These are phyloP conservation scores for Sphecodes monilicornis DNA, from an alignment of 2,888 invertebrate species.

Conservation along the genomic window DNA sequence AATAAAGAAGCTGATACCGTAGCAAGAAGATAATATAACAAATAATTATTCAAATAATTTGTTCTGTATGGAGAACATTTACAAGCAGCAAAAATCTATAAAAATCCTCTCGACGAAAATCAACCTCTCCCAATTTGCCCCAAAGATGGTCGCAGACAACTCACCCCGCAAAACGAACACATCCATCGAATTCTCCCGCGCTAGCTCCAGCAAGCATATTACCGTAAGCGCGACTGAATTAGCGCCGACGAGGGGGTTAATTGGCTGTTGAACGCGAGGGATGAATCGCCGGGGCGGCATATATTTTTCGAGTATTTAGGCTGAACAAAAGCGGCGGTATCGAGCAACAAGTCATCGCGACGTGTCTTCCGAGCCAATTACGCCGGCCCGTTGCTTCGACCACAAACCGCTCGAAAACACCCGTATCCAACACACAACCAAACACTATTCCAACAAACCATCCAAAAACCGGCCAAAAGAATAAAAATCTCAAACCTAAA, in stretches of 20 bases:
- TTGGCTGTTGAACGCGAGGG: slow-evolving; percentile 7
- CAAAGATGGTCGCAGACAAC: neutral
- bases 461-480: neutral
- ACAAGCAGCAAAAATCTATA: no score
- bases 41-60: no score
- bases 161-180: rapidly evolving
- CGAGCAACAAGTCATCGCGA: slow-evolving; percentile 58
- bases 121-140: neutral
- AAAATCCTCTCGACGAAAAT: neutral
- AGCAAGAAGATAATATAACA: neutral
- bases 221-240: neutral
- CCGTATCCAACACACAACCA: neutral
- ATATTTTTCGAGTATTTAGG: slow-evolving; percentile 36
- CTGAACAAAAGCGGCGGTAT: slow-evolving; percentile 33
- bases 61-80: no score
- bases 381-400: neutral
- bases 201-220: neutral
- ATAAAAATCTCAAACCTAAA: neutral
- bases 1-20: no score
- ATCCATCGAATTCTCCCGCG: neutral
- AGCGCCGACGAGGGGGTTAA: slow-evolving; percentile 17
- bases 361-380: slow-evolving; percentile 30
- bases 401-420: neutral
- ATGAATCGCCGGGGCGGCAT: neutral
- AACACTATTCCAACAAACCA: no score